These are phyloP conservation scores for Galerucella pusilla DNA, from an alignment of 2,888 invertebrate species.

Conservation along the genomic window DNA sequence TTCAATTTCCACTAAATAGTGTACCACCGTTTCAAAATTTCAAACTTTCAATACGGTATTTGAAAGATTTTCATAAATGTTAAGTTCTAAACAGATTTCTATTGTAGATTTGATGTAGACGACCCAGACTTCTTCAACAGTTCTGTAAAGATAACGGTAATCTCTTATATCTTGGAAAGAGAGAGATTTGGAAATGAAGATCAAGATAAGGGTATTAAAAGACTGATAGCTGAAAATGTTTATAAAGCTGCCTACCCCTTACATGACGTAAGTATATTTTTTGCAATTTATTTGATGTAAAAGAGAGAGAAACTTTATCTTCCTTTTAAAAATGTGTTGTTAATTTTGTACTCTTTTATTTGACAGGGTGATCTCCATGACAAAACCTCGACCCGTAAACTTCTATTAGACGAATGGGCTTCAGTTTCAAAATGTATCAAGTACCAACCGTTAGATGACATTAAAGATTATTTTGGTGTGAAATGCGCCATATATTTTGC, in stretches of 20 bases:
- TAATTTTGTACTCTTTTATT: conserved; percentile 7
- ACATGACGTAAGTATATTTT: conserved; percentile 73
- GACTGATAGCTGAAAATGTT: conserved; percentile 72
- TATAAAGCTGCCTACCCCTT: conserved; percentile 80
- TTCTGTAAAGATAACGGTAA: conserved; percentile 74
- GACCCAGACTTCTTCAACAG: conserved; percentile 76
- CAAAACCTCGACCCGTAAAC: conserved; percentile 66
- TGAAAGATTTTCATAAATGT: too few relatives aligned
- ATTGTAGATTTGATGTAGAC: conserved; percentile 73
- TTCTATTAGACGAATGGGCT: conserved; percentile 79
- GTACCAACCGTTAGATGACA: conserved; percentile 80
- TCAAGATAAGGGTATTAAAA: conserved; percentile 75
- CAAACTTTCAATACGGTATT: too few relatives aligned
- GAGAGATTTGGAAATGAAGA: conserved; percentile 72
- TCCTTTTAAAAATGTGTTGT: too few relatives aligned
- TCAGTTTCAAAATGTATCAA: conserved; percentile 75
- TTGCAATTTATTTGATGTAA: neutral
- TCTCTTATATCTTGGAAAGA: conserved; percentile 80
- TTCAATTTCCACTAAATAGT: too few relatives aligned
- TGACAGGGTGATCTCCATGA: conserved; percentile 69
- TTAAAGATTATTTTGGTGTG: conserved; percentile 82
- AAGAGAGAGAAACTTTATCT: too few relatives aligned
- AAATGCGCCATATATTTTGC: conserved; percentile 85
- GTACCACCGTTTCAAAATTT: too few relatives aligned
- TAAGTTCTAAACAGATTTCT: neutral